phyloP scores from a whole-genome alignment of 2,113 vertebrate genomes.

The Phaetusa simplex region DNA sequence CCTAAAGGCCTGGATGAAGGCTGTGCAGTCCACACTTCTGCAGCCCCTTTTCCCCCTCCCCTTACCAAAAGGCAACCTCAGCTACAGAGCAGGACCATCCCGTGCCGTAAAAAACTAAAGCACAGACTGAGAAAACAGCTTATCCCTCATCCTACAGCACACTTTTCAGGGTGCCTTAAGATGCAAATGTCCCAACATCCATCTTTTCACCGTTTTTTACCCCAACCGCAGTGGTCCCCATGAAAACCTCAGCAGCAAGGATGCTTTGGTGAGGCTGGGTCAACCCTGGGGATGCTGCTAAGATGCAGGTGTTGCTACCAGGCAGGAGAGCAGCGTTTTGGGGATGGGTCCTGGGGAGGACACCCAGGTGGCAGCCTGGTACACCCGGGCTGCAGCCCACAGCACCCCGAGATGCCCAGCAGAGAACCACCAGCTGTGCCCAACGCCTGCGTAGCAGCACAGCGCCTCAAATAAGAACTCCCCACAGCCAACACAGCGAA shows the following conservation, averaged over 20 bases:
- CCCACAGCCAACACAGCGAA: conserved; percentile 45
- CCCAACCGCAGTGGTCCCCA: rapidly evolving
- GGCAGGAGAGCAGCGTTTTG: neutral
- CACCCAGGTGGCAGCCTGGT: neutral
- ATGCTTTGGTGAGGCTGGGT: neutral
- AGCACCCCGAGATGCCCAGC: rapidly evolving
- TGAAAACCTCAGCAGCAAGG: neutral
- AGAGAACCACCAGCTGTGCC: neutral
- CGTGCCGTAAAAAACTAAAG: rapidly evolving
- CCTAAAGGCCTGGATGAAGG: neutral
- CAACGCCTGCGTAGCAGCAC: neutral
- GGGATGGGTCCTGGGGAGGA: neutral
- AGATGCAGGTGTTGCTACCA: neutral
- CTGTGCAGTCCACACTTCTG: neutral
- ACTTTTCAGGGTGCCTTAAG: neutral
- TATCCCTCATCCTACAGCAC: neutral
- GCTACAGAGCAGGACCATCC: neutral
- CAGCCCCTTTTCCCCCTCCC: neutral
- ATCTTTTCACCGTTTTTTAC: neutral
- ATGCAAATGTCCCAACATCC: neutral
- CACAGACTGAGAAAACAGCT: neutral
- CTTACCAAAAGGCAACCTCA: neutral
- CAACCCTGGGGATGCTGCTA: neutral
- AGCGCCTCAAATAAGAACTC: neutral
- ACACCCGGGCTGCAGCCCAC: neutral